Conservation (phyloP, 2,797 vertebrate genomes). For the Margarornis squamiger region DNA sequence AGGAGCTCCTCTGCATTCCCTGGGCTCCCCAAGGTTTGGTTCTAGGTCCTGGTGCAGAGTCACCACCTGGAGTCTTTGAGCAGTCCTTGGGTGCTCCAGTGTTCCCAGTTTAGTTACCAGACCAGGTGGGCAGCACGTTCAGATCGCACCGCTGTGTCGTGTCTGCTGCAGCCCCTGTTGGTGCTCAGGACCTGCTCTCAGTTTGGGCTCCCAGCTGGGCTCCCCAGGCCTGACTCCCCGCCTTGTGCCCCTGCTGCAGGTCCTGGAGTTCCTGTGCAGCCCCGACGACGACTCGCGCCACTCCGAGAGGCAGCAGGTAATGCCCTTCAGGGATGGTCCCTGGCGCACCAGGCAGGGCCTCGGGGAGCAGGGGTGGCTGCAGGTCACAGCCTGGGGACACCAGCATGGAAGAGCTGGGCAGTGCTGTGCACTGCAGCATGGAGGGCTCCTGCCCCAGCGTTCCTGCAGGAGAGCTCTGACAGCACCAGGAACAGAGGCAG, state of each 20-base stretch:
- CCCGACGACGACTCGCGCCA: slow-evolving; percentile 94
- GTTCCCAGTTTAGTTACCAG: background rate
- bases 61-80: background rate
- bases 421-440: background rate
- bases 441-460: background rate
- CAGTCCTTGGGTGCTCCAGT: background rate
- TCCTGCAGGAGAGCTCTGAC: background rate
- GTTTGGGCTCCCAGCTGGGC: background rate
- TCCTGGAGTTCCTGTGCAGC: slow-evolving; percentile 95
- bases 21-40: background rate
- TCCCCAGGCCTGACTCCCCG: background rate
- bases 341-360: background rate
- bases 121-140: background rate
- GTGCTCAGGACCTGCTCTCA: background rate
- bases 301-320: slow-evolving; percentile 95
- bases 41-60: background rate
- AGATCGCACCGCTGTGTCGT: accelerated
- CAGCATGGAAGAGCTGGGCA: background rate
- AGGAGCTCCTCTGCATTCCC: background rate
- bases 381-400: background rate
- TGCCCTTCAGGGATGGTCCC: background rate
- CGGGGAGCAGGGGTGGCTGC: background rate
- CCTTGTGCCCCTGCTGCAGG: slow-evolving; percentile 72
- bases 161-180: background rate
- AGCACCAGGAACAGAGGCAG: background rate